A percentile compares a stretch with the other conserved stretches of the same genome.
phyloP scores from a whole-genome alignment of 35 echinoderm and acorn worm genomes.

The Apostichopus japonicus region DNA sequence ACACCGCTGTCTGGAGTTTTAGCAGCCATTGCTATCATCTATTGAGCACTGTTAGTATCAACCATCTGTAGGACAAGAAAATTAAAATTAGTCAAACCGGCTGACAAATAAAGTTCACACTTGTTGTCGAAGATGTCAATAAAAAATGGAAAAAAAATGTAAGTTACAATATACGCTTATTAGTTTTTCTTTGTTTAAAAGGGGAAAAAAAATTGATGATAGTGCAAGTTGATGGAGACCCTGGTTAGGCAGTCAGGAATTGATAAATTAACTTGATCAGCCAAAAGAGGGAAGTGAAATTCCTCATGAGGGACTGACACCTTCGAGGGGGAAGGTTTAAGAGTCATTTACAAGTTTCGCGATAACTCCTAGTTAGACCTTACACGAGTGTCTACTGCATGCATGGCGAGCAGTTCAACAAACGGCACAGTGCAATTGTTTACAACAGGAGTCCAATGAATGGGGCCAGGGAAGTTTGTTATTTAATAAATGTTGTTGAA shows the following conservation, averaged over 20 bases:
- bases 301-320: background rate
- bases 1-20: conserved; percentile 60
- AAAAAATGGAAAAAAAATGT: too few species aligned
- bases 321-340: background rate
- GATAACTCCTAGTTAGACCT: too few species aligned
- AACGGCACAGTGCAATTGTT: too few species aligned
- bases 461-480: too few species aligned
- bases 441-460: too few species aligned
- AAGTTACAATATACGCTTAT: background rate
- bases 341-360: background rate
- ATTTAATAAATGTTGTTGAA: too few species aligned
- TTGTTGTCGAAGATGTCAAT: background rate
- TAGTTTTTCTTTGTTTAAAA: background rate
- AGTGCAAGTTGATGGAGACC: background rate
- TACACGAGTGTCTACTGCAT: too few species aligned
- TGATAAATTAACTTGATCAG: conserved; percentile 27
- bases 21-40: conserved; percentile 21
- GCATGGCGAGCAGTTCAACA: too few species aligned
- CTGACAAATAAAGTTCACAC: background rate
- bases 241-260: conserved; percentile 5
- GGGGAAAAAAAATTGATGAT: background rate
- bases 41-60: background rate
- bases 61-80: background rate
- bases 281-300: background rate
- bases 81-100: background rate